Evolutionary conservation across 2,113 vertebrate genomes (phyloP).

Genomic region (Piaya cayana): DNA sequence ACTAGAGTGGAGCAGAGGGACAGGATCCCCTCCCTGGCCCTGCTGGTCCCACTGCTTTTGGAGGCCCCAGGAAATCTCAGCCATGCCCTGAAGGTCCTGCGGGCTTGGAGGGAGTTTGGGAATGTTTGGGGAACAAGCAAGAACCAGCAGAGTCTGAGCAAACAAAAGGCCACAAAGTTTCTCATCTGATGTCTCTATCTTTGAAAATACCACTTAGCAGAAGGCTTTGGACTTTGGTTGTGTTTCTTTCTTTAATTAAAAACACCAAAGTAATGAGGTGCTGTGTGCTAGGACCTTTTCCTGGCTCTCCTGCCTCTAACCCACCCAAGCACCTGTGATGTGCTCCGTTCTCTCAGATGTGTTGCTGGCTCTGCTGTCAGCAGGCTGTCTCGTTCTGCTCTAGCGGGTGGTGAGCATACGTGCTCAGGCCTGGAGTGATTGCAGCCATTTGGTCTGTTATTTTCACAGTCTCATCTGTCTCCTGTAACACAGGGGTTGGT

Average conservation of each 20-base stretch:
- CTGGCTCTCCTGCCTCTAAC: background rate
- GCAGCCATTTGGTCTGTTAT: conserved; percentile 18
- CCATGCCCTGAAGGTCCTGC: background rate
- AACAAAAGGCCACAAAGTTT: background rate
- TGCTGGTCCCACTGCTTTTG: background rate
- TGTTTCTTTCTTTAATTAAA: background rate
- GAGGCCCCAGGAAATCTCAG: background rate
- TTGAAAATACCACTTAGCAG: background rate
- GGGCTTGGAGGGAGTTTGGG: background rate
- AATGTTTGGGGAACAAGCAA: background rate
- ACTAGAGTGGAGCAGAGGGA: no score
- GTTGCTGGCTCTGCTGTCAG: background rate
- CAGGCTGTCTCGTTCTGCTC: background rate
- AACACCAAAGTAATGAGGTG: background rate
- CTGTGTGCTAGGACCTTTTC: background rate
- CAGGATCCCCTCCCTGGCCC: no score
- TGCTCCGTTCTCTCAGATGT: background rate
- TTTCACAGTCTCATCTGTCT: conserved; percentile 23
- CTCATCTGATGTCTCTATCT: background rate
- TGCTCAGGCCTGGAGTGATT: background rate
- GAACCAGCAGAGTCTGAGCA: background rate
- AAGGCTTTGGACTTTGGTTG: background rate
- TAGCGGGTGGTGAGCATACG: background rate
- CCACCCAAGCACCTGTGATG: background rate
- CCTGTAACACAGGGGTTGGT: background rate